phyloP scores from a whole-genome alignment of 2,888 invertebrate genomes.

The Falcaria lacertinaria region DNA sequence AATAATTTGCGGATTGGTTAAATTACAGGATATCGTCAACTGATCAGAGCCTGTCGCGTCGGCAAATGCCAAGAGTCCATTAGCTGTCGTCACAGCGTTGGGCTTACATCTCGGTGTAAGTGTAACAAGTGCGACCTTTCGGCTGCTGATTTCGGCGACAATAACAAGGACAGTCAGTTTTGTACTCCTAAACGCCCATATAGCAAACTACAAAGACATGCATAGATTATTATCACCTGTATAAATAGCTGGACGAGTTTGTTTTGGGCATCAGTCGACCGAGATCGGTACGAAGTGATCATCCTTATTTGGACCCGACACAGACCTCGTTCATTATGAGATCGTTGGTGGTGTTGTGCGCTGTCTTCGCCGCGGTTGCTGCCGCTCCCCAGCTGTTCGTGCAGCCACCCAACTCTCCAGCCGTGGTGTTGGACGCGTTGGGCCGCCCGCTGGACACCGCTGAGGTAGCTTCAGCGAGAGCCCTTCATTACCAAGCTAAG shows the following conservation, averaged over 20 bases:
- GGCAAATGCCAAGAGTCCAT: constrained; percentile 43
- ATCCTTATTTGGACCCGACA: constrained; percentile 39
- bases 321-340: constrained; percentile 64
- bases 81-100: constrained; percentile 16
- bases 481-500: constrained; percentile 29
- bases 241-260: constrained; percentile 53
- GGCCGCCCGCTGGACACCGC: constrained; percentile 33
- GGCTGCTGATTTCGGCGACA: constrained; percentile 41
- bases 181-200: constrained; percentile 43
- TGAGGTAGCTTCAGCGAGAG: constrained; percentile 26
- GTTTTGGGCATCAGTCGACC: constrained; percentile 48
- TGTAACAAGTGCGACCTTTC: constrained; percentile 29
- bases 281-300: constrained; percentile 54
- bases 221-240: constrained; percentile 47
- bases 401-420: constrained; percentile 10
- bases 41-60: constrained; percentile 12
- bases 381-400: constrained; percentile 37
- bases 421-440: constrained; percentile 26
- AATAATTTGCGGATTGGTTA: constrained; percentile 24
- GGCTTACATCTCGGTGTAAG: constrained; percentile 15
- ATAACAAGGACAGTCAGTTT: constrained; percentile 50
- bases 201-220: constrained; percentile 34
- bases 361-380: constrained; percentile 41
- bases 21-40: constrained; percentile 17
- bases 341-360: constrained; percentile 66